phyloP scores from a whole-genome alignment of 1,140 invertebrate species.

The Pentalonia nigronervosa region DNA sequence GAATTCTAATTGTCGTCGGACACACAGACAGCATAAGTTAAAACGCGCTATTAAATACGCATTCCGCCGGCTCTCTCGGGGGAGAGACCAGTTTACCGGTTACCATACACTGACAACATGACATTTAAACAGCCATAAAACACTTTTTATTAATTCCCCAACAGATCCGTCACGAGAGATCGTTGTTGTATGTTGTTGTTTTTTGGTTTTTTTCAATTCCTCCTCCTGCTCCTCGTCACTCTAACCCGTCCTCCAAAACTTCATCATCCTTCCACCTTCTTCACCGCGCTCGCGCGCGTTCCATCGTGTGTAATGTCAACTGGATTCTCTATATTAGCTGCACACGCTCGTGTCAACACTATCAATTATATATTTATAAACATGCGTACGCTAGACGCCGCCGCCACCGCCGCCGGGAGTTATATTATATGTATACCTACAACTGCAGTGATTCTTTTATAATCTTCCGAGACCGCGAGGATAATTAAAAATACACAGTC shows the following conservation, averaged over 20 bases:
- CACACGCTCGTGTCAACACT: constrained; percentile 56
- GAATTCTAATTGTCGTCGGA: constrained; percentile 58
- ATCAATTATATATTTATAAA: constrained; percentile 57
- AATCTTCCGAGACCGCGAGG: constrained; percentile 33
- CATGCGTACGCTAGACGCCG: constrained; percentile 50
- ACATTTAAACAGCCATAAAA: constrained; percentile 58
- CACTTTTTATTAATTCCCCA: constrained; percentile 58
- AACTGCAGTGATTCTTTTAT: constrained; percentile 39
- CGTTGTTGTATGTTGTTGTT: constrained; percentile 52
- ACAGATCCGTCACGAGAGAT: constrained; percentile 53
- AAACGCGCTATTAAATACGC: constrained; percentile 58
- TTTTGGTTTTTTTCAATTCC: constrained; percentile 41
- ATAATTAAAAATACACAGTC: constrained; percentile 51
- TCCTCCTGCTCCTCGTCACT: neutral
- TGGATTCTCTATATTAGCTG: constrained; percentile 52
- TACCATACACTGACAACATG: constrained; percentile 53
- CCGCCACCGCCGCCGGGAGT: constrained; percentile 41
- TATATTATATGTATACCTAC: neutral
- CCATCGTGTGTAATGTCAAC: constrained; percentile 50
- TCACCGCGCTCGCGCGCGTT: constrained; percentile 9
- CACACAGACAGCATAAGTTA: constrained; percentile 56
- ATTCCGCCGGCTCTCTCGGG: constrained; percentile 53
- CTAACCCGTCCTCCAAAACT: neutral
- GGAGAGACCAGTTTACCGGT: constrained; percentile 56
- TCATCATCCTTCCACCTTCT: neutral